Evolutionary conservation across 2,113 vertebrate species (phyloP).

Genomic region (Oenanthe oenanthe): DNA sequence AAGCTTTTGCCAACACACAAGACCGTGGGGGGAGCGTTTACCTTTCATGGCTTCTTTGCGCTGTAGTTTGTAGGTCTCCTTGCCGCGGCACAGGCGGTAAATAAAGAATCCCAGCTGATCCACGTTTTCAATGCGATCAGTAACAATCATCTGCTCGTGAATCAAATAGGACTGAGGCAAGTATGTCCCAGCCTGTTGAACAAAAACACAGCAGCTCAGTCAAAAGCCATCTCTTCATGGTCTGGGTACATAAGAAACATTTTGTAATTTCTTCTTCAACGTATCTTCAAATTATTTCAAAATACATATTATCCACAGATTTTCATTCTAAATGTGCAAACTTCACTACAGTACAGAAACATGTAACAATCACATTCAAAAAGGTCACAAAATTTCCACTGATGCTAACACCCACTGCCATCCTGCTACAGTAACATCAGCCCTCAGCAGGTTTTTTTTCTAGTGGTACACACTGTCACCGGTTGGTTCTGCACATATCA

Average conservation of each 20-base stretch:
- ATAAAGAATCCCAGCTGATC: constrained; percentile 90
- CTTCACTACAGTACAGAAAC: background rate
- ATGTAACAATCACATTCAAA: background rate
- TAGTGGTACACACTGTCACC: rapidly evolving
- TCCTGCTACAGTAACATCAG: background rate
- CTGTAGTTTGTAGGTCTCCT: constrained; percentile 91
- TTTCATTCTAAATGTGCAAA: background rate
- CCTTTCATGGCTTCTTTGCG: constrained; percentile 85
- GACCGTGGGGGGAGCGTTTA: background rate
- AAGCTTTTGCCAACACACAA: background rate
- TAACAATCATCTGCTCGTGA: constrained; percentile 96
- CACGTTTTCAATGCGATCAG: constrained; percentile 89
- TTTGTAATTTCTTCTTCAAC: background rate
- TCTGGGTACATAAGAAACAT: background rate
- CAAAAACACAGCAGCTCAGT: background rate
- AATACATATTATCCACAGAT: background rate
- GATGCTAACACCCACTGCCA: rapidly evolving
- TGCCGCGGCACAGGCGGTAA: constrained; percentile 87
- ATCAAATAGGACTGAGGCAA: constrained; percentile 93
- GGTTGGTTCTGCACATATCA: background rate
- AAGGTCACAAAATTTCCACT: background rate
- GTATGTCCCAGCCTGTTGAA: constrained; percentile 89
- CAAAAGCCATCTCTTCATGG: background rate
- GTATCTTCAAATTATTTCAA: background rate
- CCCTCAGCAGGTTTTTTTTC: background rate